phyloP scores from a whole-genome alignment of 2,797 vertebrate genomes.

The Pantherophis alleghaniensis region DNA sequence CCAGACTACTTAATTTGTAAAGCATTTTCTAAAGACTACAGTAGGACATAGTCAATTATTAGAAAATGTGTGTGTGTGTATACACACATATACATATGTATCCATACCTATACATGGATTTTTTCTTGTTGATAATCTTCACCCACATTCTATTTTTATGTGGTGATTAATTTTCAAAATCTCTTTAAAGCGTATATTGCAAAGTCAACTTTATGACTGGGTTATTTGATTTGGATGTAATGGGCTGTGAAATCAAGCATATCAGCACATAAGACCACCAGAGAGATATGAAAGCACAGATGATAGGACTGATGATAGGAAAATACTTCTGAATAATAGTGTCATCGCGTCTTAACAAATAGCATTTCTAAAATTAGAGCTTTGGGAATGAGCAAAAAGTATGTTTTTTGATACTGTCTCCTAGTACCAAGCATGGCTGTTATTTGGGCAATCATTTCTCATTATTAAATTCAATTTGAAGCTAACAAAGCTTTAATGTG shows the following conservation, averaged over 20 bases:
- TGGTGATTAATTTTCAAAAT: not conserved
- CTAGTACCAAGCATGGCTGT: not conserved
- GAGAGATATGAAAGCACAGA: not conserved
- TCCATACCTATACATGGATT: not conserved
- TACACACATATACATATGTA: not conserved
- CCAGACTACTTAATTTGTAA: not conserved
- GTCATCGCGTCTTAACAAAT: fast-evolving
- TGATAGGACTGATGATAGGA: slow-evolving; percentile 11
- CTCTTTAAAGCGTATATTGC: not conserved
- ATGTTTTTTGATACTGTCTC: not conserved
- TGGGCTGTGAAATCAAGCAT: slow-evolving; percentile 25
- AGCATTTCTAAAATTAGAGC: not conserved
- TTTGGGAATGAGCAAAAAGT: not conserved
- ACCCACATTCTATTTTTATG: not conserved
- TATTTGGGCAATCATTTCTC: not conserved
- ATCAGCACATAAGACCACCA: not conserved
- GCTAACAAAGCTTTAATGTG: not conserved
- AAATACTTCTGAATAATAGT: slow-evolving; percentile 33
- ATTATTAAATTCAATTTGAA: not conserved
- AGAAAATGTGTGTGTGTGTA: not conserved
- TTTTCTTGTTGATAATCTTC: not conserved
- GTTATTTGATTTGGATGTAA: not conserved
- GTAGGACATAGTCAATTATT: not conserved
- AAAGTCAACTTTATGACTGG: not conserved
- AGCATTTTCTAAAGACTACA: not conserved